Evolutionary conservation across 2,888 invertebrate genomes (phyloP), one percentile per base, ranked within the genome.

Genomic region (Nomada flava): DNA sequence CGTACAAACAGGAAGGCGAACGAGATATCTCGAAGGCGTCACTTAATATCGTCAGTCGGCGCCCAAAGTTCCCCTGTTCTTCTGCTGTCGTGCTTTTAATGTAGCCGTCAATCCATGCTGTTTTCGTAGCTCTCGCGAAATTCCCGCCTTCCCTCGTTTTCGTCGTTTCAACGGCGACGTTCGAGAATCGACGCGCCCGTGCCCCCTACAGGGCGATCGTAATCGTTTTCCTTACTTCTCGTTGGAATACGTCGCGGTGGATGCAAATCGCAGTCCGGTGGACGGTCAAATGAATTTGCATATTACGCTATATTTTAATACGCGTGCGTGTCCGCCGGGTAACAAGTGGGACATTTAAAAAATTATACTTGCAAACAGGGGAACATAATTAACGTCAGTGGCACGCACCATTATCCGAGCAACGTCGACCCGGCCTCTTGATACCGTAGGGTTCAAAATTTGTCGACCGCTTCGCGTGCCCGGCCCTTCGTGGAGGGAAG

Each of bases 331-430:
- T 89, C 86, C 89, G 74, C 76, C 53, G 81, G 57, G 82, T 82
- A 82, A 80, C 88, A 84, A 15, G 86, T 82, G 81, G 86, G 84
- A 90, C 90, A 90, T 90, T 91, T 91, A 90, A 90, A 57, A 91
- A 92, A 91, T 91, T 91, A 91, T 91, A 91, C 91, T 91, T 92
- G 91, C 91, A 91, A 91, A 91, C 89, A 85, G 76, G 82, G 74
- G 84, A 84, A 83, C 90, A 86, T 91, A 90, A 92, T 90, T 91
- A 91, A 91, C 90, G 91, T 91, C 90, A 91, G 82, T 76, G 87
- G 89, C 91, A 91, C 91, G 90, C 91, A 91, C 90, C 89, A 89
- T 91, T 91, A 90, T 91, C 88, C 89, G 83, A 0, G 77, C 87
- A 55, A 29, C 69, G 82, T n/a, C 29, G 10, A 1, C 26, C 36